phyloP scores from a whole-genome alignment of 2,113 vertebrate genomes.

The Archilochus colubris region DNA sequence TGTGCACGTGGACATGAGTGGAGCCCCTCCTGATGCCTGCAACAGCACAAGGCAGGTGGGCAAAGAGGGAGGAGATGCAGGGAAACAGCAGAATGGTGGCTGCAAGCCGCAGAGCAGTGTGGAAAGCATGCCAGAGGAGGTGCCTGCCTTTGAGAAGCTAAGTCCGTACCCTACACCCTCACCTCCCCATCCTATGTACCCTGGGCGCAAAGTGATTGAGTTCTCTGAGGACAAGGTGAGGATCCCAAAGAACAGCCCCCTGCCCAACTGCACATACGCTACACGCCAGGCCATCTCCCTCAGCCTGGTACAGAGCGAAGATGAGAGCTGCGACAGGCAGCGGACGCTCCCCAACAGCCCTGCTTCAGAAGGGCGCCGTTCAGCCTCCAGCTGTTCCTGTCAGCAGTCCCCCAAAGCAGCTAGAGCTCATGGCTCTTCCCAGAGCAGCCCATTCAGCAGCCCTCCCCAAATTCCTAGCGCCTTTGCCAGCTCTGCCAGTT shows the following conservation, averaged over 20 bases:
- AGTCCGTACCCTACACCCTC: slow-evolving; percentile 90
- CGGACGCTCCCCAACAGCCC: slow-evolving; percentile 80
- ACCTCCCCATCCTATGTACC: slow-evolving; percentile 86
- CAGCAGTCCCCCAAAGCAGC: slow-evolving; percentile 74
- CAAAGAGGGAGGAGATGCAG: not conserved
- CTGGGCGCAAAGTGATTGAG: slow-evolving; percentile 95
- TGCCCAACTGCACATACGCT: slow-evolving; percentile 97
- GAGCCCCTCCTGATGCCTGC: slow-evolving; percentile 49
- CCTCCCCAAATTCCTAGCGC: slow-evolving; percentile 82
- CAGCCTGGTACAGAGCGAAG: slow-evolving; percentile 88
- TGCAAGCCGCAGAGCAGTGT: slow-evolving; percentile 78
- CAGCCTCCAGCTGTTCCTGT: slow-evolving; percentile 77
- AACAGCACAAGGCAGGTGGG: slow-evolving; percentile 16
- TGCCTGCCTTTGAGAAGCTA: slow-evolving; percentile 88
- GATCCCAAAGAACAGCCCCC: slow-evolving; percentile 94
- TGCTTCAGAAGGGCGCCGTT: slow-evolving; percentile 72
- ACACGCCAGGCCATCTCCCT: slow-evolving; percentile 97
- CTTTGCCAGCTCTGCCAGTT: slow-evolving; percentile 87
- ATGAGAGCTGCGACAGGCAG: slow-evolving; percentile 73
- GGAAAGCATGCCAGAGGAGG: slow-evolving; percentile 75
- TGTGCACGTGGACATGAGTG: slow-evolving; percentile 97
- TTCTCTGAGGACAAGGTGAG: slow-evolving; percentile 97
- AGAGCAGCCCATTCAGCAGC: slow-evolving; percentile 85
- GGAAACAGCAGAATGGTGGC: slow-evolving; percentile 82
- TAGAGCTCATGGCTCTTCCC: slow-evolving; percentile 74